Evolutionary conservation across 2,888 invertebrate species (phyloP).

Genomic region (Morpho achilles): DNA sequence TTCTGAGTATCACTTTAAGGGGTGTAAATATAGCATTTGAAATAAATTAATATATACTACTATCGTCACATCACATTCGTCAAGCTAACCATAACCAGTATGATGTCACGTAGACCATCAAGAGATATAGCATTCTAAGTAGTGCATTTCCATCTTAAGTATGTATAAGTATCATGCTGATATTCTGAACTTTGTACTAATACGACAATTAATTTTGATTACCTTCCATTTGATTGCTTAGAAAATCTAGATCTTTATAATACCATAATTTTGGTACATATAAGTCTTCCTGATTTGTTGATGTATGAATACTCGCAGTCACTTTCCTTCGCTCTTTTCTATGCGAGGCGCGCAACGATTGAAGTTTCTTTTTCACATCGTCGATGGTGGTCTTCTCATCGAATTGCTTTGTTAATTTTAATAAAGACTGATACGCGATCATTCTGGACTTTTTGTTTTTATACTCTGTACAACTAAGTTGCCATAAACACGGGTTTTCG

Average conservation of each 20-base stretch:
- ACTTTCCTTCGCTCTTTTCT: slow-evolving; percentile 4
- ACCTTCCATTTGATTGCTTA: slow-evolving; percentile 1
- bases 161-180: too few species aligned
- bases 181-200: too few species aligned
- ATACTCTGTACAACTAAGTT: not conserved
- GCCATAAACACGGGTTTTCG: slow-evolving; percentile 3
- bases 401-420: not conserved
- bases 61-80: too few species aligned
- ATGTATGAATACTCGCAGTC: not conserved
- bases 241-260: slow-evolving; percentile 1
- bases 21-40: too few species aligned
- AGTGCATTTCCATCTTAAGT: too few species aligned
- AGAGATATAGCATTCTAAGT: too few species aligned
- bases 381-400: not conserved
- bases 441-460: slow-evolving; percentile 1
- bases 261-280: slow-evolving; percentile 7
- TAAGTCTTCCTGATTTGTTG: not conserved
- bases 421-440: not conserved
- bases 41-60: too few species aligned
- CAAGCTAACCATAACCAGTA: too few species aligned
- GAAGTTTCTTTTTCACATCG: slow-evolving; percentile 1
- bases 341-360: slow-evolving; percentile 3
- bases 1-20: too few species aligned
- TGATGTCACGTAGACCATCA: too few species aligned
- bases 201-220: not conserved